Conservation (phyloP, 92 coral and sea anemone genomes). For the Porites evermanni region DNA sequence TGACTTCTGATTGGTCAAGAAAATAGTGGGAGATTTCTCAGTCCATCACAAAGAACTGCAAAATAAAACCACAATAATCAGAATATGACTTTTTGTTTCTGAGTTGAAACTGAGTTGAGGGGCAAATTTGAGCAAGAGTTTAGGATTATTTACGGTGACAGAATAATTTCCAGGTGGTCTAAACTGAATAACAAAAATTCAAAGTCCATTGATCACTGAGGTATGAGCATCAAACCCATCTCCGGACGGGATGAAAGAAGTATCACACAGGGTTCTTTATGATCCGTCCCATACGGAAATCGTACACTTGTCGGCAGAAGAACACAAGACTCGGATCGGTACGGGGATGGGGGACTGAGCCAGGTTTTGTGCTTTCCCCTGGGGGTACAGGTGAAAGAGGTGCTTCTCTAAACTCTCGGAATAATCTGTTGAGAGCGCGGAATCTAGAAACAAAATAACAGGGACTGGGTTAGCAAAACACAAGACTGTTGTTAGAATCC, state of each 20-base stretch:
- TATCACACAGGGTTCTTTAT: slow-evolving; percentile 87
- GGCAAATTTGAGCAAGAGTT: no score
- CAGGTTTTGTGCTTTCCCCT: slow-evolving; percentile 87
- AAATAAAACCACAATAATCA: neutral
- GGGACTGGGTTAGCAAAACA: neutral
- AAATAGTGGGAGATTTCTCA: no score
- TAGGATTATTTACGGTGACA: neutral
- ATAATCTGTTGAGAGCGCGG: slow-evolving; percentile 91
- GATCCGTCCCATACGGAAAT: slow-evolving; percentile 95
- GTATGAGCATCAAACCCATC: neutral
- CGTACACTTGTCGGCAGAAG: slow-evolving; percentile 99
- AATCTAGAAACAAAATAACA: slow-evolving; percentile 56
- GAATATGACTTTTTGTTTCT: neutral
- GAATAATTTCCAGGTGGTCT: neutral
- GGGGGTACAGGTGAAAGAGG: slow-evolving; percentile 95
- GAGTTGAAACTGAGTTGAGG: neutral
- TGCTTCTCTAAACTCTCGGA: slow-evolving; percentile 85
- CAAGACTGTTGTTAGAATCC: neutral
- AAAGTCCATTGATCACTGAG: neutral
- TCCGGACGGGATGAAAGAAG: neutral
- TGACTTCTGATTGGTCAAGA: no score
- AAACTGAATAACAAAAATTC: neutral
- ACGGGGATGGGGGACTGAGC: slow-evolving; percentile 84
- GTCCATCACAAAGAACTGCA: no score
- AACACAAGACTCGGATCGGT: slow-evolving; percentile 94